Evolutionary conservation across 2,797 vertebrate species (phyloP), one percentile per base, ranked within the genome.

Genomic region (Odontamblyopus lacepedii): DNA sequence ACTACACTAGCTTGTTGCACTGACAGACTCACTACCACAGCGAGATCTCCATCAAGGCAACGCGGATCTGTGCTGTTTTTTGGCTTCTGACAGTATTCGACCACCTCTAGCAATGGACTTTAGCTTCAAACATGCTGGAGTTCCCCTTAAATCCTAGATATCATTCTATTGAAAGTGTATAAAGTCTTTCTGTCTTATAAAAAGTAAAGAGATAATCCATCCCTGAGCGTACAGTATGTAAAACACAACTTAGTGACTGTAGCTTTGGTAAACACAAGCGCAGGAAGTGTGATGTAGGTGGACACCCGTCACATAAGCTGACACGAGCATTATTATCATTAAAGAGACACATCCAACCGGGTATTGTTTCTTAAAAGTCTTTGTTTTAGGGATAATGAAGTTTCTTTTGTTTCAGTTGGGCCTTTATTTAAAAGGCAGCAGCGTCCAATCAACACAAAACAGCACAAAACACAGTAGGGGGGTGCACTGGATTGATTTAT

Each of bases 231-330:
- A 9, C 12, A 29, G 41, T 30, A 19, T 65, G 32, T 65, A 50
- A 16, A 70, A 38, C 27, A 66, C 72, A 64, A 35, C 30, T 6
- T 12, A 44, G 62, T 32, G 9, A 32, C 48, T 67, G 50, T 53
- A 44, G 27, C 18, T 67, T 35, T 27, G 67, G 29, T 26, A 7
- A 41, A 32, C 69, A 79, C 67, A 74, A 35, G 70, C 83, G 73
- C 83, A 86, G 76, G 74, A 83, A 82, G 84, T 78, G 70, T 35
- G 59, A 62, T 70, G 80, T 70, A 71, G 59, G 74, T 63, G 63
- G 78, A 78, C 71, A 80, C 78, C 74, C 62, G 77, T 84, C 74
- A 85, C 26, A 9, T 63, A 62, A 57, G 71, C 29, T 75, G 81
- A 77, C 66, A 51, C 59, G 51, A 78, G 51, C 78, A 70, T 75